Conservation (phyloP, 1,140 invertebrate genomes). For the Coelopa frigida region DNA sequence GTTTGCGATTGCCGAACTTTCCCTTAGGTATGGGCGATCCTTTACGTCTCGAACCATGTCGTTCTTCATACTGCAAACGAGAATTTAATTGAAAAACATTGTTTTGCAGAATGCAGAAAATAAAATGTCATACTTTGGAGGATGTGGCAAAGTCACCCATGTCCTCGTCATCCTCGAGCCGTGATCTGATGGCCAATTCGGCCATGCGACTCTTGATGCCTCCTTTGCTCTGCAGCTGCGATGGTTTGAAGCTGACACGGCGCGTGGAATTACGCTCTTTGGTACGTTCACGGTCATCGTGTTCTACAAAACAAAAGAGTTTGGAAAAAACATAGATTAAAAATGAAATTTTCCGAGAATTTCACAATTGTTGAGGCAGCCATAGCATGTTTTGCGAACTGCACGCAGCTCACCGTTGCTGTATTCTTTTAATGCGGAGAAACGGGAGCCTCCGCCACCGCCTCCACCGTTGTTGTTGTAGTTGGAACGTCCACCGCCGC, state of each 20-base stretch:
- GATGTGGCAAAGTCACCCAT: conserved; percentile 16
- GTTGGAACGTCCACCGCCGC: conserved; percentile 23
- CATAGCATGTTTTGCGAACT: too few relatives aligned
- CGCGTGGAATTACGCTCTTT: conserved; percentile 30
- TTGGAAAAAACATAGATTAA: too few relatives aligned
- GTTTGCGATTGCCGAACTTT: conserved; percentile 31
- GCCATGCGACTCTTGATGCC: conserved; percentile 25
- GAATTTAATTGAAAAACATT: not conserved
- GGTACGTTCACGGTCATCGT: conserved; percentile 11
- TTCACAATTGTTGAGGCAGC: too few relatives aligned
- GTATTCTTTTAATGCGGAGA: conserved; percentile 23
- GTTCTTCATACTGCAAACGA: conserved; percentile 23
- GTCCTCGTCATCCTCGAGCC: conserved; percentile 34
- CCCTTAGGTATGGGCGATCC: conserved; percentile 22
- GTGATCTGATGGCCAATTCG: conserved; percentile 31
- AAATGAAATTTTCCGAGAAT: too few relatives aligned
- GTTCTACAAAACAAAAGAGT: not conserved
- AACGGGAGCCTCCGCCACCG: conserved; percentile 25
- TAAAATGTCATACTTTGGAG: not conserved
- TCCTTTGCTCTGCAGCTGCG: conserved; percentile 22
- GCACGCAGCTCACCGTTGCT: too few relatives aligned
- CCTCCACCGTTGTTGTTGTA: conserved; percentile 11
- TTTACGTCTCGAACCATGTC: conserved; percentile 22
- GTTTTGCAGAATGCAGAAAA: too few relatives aligned
- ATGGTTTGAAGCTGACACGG: conserved; percentile 39